Percentiles rank a stretch among this genome's conserved stretches.
Conservation (phyloP, 2,888 invertebrate species). For the Andrena hattorfiana region DNA sequence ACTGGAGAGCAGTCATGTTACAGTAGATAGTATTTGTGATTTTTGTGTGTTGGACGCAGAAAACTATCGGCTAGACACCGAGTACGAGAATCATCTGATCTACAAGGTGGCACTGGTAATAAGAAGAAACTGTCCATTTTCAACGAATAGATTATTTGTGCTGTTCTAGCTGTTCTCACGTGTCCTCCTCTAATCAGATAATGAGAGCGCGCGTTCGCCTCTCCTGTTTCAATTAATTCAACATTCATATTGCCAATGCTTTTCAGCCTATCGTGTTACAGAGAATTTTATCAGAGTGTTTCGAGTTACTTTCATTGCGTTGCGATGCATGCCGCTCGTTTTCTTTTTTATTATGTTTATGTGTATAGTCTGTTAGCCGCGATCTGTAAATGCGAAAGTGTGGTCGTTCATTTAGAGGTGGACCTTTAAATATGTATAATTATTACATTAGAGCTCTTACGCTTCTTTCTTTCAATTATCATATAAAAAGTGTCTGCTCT, state of each 20-base stretch:
- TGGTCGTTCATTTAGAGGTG: slow-evolving; percentile 56
- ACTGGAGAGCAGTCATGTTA: slow-evolving; percentile 61
- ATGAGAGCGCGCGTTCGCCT: neutral
- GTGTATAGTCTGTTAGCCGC: no score
- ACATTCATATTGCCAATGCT: neutral
- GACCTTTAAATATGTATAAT: slow-evolving; percentile 29
- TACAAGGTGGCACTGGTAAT: slow-evolving; percentile 97
- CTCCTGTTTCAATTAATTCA: neutral
- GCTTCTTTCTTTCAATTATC: slow-evolving; percentile 12
- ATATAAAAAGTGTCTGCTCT: slow-evolving; percentile 52
- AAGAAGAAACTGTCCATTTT: slow-evolving; percentile 68
- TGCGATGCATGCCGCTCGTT: neutral
- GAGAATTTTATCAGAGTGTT: neutral
- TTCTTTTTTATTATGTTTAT: neutral
- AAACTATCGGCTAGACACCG: slow-evolving; percentile 98
- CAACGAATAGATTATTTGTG: slow-evolving; percentile 61
- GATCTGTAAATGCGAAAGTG: neutral
- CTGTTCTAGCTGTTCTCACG: slow-evolving; percentile 53
- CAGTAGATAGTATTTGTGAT: slow-evolving; percentile 79
- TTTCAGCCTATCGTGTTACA: neutral
- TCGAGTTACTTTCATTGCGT: neutral
- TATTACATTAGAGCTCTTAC: slow-evolving; percentile 29
- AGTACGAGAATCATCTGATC: slow-evolving; percentile 99
- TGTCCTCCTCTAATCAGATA: slow-evolving; percentile 65
- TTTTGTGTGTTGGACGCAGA: slow-evolving; percentile 89